Percentiles rank a stretch among this genome's conserved stretches.
Conservation (phyloP, 2,797 vertebrate genomes). For the Myotis myotis region DNA sequence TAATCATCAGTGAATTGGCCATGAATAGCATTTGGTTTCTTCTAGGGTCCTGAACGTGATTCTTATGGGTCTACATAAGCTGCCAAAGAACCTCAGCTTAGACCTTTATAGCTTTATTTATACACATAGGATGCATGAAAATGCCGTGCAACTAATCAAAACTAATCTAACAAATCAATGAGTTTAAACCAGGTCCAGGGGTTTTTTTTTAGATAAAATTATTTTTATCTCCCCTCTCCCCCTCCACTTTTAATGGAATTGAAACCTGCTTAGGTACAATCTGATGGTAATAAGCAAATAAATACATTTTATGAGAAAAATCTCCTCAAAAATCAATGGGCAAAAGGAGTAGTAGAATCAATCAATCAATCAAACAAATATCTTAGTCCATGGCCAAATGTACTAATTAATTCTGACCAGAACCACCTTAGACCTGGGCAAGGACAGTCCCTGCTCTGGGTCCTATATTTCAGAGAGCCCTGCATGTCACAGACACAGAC, state of each 20-base stretch:
- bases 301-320: background rate
- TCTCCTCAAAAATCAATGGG: background rate
- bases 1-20: slow-evolving; percentile 18
- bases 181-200: background rate
- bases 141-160: background rate
- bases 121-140: background rate
- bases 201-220: background rate
- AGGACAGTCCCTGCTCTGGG: fast-evolving
- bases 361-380: background rate
- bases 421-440: background rate
- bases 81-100: background rate
- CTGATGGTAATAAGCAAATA: background rate
- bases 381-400: background rate
- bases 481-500: background rate
- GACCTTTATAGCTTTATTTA: background rate
- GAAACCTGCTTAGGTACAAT: background rate
- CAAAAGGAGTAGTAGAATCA: background rate
- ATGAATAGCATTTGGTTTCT: background rate
- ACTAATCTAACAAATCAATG: background rate
- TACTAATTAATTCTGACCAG: background rate
- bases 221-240: background rate
- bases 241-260: background rate
- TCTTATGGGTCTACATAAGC: background rate
- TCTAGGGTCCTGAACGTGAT: background rate
- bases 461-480: background rate